Base-by-base conservation (phyloP, 2,797 vertebrate species). In the Staurois parvus region DNA sequence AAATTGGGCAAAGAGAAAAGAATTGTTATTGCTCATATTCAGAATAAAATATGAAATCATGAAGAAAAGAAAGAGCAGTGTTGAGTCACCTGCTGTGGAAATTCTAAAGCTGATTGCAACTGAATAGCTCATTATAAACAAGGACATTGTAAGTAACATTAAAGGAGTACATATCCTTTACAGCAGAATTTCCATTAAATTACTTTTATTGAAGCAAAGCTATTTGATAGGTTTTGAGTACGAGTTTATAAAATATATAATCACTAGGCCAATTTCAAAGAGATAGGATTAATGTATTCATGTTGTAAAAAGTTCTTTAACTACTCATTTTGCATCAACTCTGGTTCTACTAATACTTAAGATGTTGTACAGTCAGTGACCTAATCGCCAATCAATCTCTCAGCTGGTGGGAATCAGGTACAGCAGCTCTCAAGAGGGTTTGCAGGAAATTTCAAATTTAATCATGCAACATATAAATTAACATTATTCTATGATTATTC, bases 51-150 rank as follows among this genome's bases (percentile, higher is more conserved):
- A 82, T 68, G 67, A 76, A 86, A 82, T 81, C 66, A 69, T 67
- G 68, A 75, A 66, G 52, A 85, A 81, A n/a, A 40, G 78, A 77
- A 82, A 86, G 59, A 72, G 45, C 11, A 76, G 79, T 70, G 45
- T 76, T 76, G 80, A 81, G 56, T 82, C 85, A 86, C 85, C 85
- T 78, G 79, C 85, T 86, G 85, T 37, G 85, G 74, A 86, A 86
- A 82, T 86, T 77, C 79, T 86, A 77, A 76, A 82, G 85, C 79
- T 86, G 85, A 83, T 86, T 86, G 85, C 85, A 86, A 78, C 67
- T 66, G 72, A 86, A 82, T 70, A 52, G 76, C 85, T 86, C 74
- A 86, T 82, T 82, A 86, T 86, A 86, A 86, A 72, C 56, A 86
- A 82, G 85, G 74, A 73, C 85, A 86, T 86, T 86, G 66, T 73